Evolutionary conservation across 2,888 invertebrate genomes (phyloP).

Genomic region (Sclerodermus sp.): DNA sequence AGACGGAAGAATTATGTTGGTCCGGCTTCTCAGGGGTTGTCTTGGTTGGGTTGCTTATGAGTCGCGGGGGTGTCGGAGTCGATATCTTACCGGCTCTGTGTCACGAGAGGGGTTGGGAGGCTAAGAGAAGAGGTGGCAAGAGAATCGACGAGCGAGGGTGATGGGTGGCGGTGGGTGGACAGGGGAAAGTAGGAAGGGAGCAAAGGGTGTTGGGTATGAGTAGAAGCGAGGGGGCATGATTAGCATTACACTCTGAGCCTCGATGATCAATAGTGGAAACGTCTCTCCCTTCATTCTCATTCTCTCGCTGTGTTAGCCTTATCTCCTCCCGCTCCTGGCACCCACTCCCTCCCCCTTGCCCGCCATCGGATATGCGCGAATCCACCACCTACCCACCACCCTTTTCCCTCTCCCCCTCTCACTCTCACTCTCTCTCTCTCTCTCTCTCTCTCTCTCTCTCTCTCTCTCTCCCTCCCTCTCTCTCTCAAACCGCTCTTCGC

Average conservation of each 20-base stretch:
- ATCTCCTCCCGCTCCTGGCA: slow-evolving; percentile 39
- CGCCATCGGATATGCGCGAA: slow-evolving; percentile 53
- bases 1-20: too few relatives aligned
- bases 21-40: not conserved
- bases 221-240: slow-evolving; percentile 51
- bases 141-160: slow-evolving; percentile 23
- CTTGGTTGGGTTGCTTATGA: slow-evolving; percentile 31
- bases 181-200: slow-evolving; percentile 7
- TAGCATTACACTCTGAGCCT: slow-evolving; percentile 58
- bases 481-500: not conserved
- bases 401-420: slow-evolving; percentile 15
- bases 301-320: slow-evolving; percentile 55
- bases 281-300: slow-evolving; percentile 56
- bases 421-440: slow-evolving; percentile 18
- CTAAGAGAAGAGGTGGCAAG: slow-evolving; percentile 21
- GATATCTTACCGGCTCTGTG: slow-evolving; percentile 52
- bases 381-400: slow-evolving; percentile 40
- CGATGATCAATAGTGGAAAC: slow-evolving; percentile 59
- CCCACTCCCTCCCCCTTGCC: slow-evolving; percentile 32
- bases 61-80: slow-evolving; percentile 49
- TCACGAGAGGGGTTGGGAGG: slow-evolving; percentile 39
- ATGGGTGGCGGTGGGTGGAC: slow-evolving; percentile 2
- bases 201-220: slow-evolving; percentile 14
- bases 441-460: slow-evolving; percentile 23
- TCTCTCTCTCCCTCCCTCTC: slow-evolving; percentile 1